Base-by-base conservation (phyloP, 92 coral and sea anemone genomes). In the Epizoanthus rinbou region DNA sequence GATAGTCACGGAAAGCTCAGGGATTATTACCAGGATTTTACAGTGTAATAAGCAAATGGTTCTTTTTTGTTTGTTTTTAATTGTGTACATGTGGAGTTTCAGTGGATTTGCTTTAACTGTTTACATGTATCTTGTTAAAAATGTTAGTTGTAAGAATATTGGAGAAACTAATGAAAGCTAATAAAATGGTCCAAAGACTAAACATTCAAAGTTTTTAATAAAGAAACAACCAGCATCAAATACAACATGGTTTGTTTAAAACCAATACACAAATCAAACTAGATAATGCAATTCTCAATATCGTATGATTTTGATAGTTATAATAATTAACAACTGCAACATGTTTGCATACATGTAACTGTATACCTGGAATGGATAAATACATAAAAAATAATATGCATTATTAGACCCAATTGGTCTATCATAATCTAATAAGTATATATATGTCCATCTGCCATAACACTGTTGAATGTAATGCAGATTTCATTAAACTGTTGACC, bases 141-240 rank as follows among this genome's bases (percentile, higher is more conserved):
- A 57, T 57, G 80, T 75, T 75, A 75, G 80, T 75, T 75, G 80
- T 75, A 75, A 75, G 67, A 75, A 75, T 75, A 57, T 75, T 75
- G 68, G 80, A 57, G 80, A 75, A 75, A 75, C 68, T 17, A 57
- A 75, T 75, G 56, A 75, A 75, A 57, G 80, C 80, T 75, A 75
- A 57, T 75, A 75, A 75, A 75, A 75, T 75, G 80, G 68, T 75
- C 80, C 67, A 75, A 75, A 75, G 80, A 75, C 39, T 75, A 75
- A 75, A 57, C 54, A 75, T 75, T 75, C 80, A 57, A 75, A 75
- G 31, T 75, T 75, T 57, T 75, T 75, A 75, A 14, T 75, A 75
- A 75, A 75, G 80, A 75, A 74, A 75, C 54, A 47, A 75, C 68
- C 56, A 75, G 66, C 68, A 57, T 33, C 80, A 75, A 75, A 57